Evolutionary conservation across 2,888 invertebrate genomes (phyloP), one percentile per base, ranked within the genome.

Genomic region (Hirudinaria manillensis): DNA sequence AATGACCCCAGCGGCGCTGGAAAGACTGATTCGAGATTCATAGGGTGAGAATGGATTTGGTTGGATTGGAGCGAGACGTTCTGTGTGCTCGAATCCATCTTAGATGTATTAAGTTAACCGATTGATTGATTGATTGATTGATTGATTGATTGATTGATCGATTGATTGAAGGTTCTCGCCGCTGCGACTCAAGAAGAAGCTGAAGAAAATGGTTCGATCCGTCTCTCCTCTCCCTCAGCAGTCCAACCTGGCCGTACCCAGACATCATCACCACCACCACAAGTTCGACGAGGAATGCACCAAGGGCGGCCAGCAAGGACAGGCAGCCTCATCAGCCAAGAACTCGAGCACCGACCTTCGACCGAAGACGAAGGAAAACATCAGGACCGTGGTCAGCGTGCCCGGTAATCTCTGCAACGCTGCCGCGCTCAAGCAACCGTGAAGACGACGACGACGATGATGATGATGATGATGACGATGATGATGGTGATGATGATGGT

Each of bases 101-200:
- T 45, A 16, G 45, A 36, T 36, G 4, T 10, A 10, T 6, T 3
- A 6, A 10, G 4, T 6, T 36, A 10, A 36, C 10, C 27, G 29
- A 71, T 71, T 51, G 51, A 45, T 45, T 16, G 16, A 16, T 45
- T 45, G 16, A 45, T 38, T 45, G 71, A 71, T 71, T 51, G 29
- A 2, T 32, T n/a, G 45, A 71, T 29, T 27, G 51, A 45, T 45
- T 45, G 6, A n/a, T n/a, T n/a, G n/a, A n/a, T n/a, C n/a, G n/a
- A n/a, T n/a, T 16, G 10, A 16, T 16, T 2, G 0, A n/a, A 71
- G 75, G 38, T 56, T 75, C 55, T 90, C 92, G 81, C 91, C 92
- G 27, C 91, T 91, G 87, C 91, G 93, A 55, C 80, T 81, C 65
- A 81, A 81, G 75, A 81, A 81, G 75, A 82, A 82, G 77, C 79